phyloP scores from a whole-genome alignment of 2,113 vertebrate species.

The Scomber japonicus region DNA sequence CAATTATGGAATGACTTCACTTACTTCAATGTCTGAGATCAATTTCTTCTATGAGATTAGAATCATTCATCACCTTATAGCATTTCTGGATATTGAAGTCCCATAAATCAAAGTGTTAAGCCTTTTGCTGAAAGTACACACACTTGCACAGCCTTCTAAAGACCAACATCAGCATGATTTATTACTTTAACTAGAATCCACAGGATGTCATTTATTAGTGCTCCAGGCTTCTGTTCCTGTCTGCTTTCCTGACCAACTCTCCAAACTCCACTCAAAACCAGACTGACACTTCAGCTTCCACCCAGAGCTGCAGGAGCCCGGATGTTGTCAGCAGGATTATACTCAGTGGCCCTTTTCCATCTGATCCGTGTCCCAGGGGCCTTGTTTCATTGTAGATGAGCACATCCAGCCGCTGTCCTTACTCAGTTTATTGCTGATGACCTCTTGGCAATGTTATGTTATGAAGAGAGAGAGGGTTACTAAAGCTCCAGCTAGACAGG shows the following conservation, averaged over 20 bases:
- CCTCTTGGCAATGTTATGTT: not conserved
- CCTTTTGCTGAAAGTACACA: not conserved
- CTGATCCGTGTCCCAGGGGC: not conserved
- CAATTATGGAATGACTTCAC: no score
- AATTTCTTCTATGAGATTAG: not conserved
- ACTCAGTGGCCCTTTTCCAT: not conserved
- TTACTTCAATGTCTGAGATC: no score
- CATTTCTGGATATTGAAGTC: not conserved
- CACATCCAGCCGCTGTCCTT: not conserved
- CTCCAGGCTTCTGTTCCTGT: not conserved
- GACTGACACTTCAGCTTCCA: not conserved
- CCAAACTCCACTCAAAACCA: not conserved
- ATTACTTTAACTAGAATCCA: not conserved
- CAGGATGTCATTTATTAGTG: not conserved
- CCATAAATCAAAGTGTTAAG: conserved; percentile 1
- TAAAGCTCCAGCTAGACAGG: not conserved
- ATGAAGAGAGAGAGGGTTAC: not conserved
- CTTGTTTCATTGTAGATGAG: not conserved
- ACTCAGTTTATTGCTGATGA: not conserved
- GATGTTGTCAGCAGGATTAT: not conserved
- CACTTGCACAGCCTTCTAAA: not conserved
- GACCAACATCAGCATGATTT: not conserved
- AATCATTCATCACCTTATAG: not conserved
- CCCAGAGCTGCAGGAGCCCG: not conserved
- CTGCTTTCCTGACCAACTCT: conserved; percentile 1